Evolutionary conservation across 2,888 invertebrate genomes (phyloP), one percentile per base, ranked within the genome.

Genomic region (Pherbina coryleti): DNA sequence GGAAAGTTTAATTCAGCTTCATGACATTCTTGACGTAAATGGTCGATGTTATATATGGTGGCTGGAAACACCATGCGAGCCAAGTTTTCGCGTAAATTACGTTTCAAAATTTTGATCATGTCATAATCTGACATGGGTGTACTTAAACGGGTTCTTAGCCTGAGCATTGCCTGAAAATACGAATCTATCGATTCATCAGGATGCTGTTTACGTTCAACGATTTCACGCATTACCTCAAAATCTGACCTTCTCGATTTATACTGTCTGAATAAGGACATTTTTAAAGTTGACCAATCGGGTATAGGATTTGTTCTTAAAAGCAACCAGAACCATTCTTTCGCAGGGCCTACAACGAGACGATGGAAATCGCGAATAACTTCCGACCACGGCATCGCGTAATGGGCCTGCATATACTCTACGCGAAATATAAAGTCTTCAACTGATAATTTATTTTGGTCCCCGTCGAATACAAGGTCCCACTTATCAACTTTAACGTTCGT

Each of bases 21-120:
- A 2, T 49, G 17, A 25, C 78, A 74, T 25, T 77, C 77, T 2
- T 49, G 25, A 8, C 73, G 28, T 0, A 77, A 7, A 8, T 74
- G 70, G 19, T 75, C 78, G 14, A 77, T 22, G 1, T 44, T 49
- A 14, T 14, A 19, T 4, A 74, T 57, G 7, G 31, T 5, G 0
- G 70, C 75, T 0, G 75, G 78, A 17, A 70, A 78, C 3, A 75
- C 71, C 5, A 37, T 64, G 4, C 34, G 4, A 3, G 53, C 70
- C 11, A 75, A 8, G 28, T 14, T 62, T 19, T 51, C 75, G 8
- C 53, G 60, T 11, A 75, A 19, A 70, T 78, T 78, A 53, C 74
- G 64, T 25, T 78, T 75, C 1, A 62, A 14, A 8, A 75, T 75
- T 28, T 37, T 75, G 9, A 78, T 71, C 71, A 75, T 75, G 14